Conservation (phyloP, 1,140 invertebrate species). For the Camponotus pennsylvanicus region DNA sequence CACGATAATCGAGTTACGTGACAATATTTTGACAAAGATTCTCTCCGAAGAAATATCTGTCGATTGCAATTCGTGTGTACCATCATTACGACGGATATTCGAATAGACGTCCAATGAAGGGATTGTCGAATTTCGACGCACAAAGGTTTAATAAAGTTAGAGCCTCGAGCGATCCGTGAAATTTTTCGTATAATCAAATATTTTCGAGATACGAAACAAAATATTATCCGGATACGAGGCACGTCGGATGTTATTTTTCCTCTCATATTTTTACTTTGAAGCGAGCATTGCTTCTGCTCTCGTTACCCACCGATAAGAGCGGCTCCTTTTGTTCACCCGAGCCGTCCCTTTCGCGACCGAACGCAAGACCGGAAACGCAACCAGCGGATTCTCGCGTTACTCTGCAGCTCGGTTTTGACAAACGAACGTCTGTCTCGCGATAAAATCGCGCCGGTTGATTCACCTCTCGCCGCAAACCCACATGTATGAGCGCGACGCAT, state of each 20-base stretch:
- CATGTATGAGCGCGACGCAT: not conserved
- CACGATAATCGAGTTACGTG: not conserved
- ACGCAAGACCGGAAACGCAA: constrained; percentile 14
- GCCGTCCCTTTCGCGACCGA: not conserved
- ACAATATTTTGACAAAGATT: too few relatives aligned
- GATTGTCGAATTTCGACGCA: not conserved
- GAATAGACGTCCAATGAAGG: not conserved
- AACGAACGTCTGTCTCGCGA: constrained; percentile 33
- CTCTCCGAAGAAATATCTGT: too few relatives aligned
- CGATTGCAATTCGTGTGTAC: not conserved
- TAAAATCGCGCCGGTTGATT: constrained; percentile 40
- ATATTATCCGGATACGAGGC: constrained; percentile 1
- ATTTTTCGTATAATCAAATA: constrained; percentile 11
- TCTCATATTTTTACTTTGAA: constrained; percentile 30
- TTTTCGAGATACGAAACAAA: constrained; percentile 10
- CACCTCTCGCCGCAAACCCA: not conserved
- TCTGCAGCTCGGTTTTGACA: not conserved
- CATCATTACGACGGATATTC: not conserved
- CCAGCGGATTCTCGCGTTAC: constrained; percentile 25
- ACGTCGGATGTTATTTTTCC: not conserved
- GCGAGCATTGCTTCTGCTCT: not conserved
- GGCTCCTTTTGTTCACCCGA: constrained; percentile 20
- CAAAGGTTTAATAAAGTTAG: not conserved
- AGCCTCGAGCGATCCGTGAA: not conserved
- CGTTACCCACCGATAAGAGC: not conserved